A percentile compares a stretch with the other conserved stretches of the same genome.
Evolutionary conservation across 2,113 vertebrate genomes (phyloP).

Genomic region (Psophia crepitans): DNA sequence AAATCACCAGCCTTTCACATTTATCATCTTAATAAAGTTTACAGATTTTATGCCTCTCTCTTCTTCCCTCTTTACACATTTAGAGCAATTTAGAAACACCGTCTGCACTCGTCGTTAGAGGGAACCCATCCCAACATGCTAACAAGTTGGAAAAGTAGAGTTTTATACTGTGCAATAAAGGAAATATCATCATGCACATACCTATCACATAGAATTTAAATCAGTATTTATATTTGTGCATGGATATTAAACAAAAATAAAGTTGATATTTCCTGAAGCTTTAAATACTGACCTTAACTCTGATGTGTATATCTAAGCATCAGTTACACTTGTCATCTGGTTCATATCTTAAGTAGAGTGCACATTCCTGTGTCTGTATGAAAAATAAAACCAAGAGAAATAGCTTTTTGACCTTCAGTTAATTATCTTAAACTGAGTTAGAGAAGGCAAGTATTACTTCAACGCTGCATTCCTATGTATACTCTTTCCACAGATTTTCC

Average conservation of each 20-base stretch:
- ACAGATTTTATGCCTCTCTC: not conserved
- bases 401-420: not conserved
- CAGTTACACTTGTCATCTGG: not conserved
- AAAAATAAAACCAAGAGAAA: not conserved
- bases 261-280: not conserved
- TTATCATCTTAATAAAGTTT: not conserved
- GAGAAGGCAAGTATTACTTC: not conserved
- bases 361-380: not conserved
- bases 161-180: not conserved
- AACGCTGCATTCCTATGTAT: not conserved
- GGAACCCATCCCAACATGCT: not conserved
- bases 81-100: not conserved
- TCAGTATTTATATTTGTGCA: not conserved
- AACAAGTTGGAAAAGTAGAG: not conserved
- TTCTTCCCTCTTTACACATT: not conserved
- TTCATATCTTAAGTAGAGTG: not conserved
- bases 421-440: not conserved
- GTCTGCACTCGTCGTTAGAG: not conserved
- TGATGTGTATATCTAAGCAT: not conserved
- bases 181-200: fast-evolving
- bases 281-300: not conserved
- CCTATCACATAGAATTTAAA: not conserved
- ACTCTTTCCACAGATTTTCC: not conserved
- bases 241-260: not conserved
- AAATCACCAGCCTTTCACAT: not conserved